Base-by-base conservation (phyloP, 30 jellyfish, hydroid and myxozoan genomes). In the Hydractinia echinata region DNA sequence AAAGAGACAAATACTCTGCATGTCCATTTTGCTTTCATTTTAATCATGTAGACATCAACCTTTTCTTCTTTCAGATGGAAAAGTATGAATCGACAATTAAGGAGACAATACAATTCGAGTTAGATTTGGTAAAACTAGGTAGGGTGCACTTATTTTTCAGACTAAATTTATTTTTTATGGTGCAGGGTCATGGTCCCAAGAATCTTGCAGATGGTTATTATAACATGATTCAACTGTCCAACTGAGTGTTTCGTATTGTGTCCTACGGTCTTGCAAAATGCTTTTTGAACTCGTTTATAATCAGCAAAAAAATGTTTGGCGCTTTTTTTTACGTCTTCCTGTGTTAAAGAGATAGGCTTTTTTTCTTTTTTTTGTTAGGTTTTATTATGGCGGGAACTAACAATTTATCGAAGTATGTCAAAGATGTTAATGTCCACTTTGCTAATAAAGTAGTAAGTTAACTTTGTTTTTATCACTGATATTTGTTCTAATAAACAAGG, bases 341-440 rank as follows among this genome's bases (percentile, higher is more conserved):
- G 19, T 58, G 19, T 13, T 0, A 58, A 0, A 11, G 69, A 58
- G 2, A 51, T 11, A 51, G 11, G 3, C n/a, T n/a, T 77, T 10
- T 55, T 15, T 15, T 53, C 14, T 15, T 51, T 1, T 51, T 77
- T 21, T 48, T 73, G 4, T 18, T 53, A 89, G 97, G 96, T 20
- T 90, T 90, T 76, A 81, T 86, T 16, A 85, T 66, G 7, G 89
- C 89, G 49, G 91, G 76, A 8, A 50, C 89, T 1, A 70, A 54
- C 5, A 76, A 60, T n/a, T 86, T 92, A 0, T 67, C 95, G 21
- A 44, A 90, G 4, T 92, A 92, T 61, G 95, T 80, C 61, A 88
- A 92, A 50, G 95, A 87, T 60, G 84, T 87, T 76, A 92, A 92
- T 62, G 95, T 92, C 21, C 96, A 92, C 70, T 92, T 92, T 84